Conservation (phyloP, 2,113 vertebrate species). For the Eulacestoma nigropectus region DNA sequence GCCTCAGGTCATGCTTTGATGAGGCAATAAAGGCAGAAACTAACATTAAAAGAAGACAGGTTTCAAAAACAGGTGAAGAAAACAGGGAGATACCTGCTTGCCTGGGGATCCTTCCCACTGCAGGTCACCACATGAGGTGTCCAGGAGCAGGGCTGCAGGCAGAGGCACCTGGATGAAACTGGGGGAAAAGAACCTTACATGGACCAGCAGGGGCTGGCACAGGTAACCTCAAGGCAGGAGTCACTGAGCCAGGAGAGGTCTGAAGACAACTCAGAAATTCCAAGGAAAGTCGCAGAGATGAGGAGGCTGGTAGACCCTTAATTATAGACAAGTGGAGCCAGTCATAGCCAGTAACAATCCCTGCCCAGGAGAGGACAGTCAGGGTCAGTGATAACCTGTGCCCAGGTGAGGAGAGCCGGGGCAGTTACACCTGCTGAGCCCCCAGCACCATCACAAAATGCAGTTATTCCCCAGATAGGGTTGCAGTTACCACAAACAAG, state of each 20-base stretch:
- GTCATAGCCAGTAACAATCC: fast-evolving
- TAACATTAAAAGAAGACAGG: fast-evolving
- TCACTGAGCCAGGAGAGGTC: fast-evolving
- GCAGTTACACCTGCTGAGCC: neutral
- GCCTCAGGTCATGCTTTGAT: neutral
- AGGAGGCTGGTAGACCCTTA: fast-evolving
- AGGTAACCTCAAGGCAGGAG: fast-evolving
- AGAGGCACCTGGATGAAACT: fast-evolving
- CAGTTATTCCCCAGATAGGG: neutral
- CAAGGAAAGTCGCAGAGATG: fast-evolving
- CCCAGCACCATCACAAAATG: neutral
- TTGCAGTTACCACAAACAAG: fast-evolving
- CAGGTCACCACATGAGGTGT: fast-evolving
- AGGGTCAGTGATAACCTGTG: fast-evolving
- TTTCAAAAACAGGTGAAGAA: neutral
- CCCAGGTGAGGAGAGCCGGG: neutral
- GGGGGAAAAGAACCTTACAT: fast-evolving
- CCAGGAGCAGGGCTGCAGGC: fast-evolving
- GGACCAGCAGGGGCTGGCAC: fast-evolving
- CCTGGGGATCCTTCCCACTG: fast-evolving
- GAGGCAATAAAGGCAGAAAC: fast-evolving
- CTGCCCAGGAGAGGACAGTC: neutral
- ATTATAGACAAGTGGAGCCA: neutral
- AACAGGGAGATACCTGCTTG: fast-evolving
- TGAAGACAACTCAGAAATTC: fast-evolving